Evolutionary conservation across 2,113 vertebrate genomes (phyloP).

Genomic region (Dipodomys stephensi): DNA sequence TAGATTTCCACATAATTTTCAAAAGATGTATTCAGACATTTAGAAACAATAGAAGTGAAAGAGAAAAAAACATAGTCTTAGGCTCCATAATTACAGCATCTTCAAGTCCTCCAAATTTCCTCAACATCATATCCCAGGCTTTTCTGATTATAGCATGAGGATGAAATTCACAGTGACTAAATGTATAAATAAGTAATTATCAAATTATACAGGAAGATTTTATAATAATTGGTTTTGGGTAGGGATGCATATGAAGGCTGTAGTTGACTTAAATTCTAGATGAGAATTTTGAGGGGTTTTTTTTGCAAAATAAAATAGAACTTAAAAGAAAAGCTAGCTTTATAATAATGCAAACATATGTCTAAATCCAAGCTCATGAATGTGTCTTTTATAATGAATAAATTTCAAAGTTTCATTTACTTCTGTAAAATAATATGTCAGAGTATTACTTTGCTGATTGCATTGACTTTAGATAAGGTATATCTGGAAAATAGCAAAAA

Average conservation of each 20-base stretch:
- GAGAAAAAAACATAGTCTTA: not conserved
- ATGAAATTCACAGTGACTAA: not conserved
- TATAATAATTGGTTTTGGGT: not conserved
- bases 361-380: not conserved
- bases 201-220: not conserved
- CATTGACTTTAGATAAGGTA: not conserved
- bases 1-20: not conserved
- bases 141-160: not conserved
- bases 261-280: not conserved
- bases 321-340: not conserved
- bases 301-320: not conserved
- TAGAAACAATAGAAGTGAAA: not conserved
- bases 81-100: not conserved
- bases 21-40: not conserved
- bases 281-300: not conserved
- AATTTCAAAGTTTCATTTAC: not conserved
- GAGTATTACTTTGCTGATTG: not conserved
- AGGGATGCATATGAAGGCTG: not conserved
- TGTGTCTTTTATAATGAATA: not conserved
- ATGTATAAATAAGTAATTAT: not conserved
- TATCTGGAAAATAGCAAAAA: not conserved
- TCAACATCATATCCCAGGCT: not conserved
- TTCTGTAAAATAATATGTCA: not conserved
- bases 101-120: not conserved
- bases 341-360: not conserved